Base-by-base conservation (phyloP, 2,888 invertebrate genomes). In the Tinea pellionella region DNA sequence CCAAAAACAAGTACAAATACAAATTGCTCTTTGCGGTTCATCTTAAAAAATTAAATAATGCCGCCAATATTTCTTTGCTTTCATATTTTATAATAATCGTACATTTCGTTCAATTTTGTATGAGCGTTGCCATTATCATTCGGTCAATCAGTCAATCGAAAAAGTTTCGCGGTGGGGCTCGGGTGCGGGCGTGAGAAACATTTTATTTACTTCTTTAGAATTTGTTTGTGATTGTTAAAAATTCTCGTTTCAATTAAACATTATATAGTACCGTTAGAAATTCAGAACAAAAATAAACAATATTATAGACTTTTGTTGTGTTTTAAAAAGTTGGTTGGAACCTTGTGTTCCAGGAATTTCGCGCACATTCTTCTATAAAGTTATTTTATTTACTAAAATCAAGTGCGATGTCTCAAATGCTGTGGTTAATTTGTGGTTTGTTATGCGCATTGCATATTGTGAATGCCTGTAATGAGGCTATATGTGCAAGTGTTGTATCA, bases 401-500 rank as follows among this genome's bases (percentile, higher is more conserved):
- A 12, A 37, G 37, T 37, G 37, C 37, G 65, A 87, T 87, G 86
- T 77, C 78, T 73, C 68, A 72, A 61, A 80, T 74, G 73, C 64
- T 78, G 62, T 78, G 78, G 64, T 74, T 53, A 24, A 19, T 53
- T 78, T 37, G 63, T 77, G 47, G 55, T 59, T 64, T 87, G 61
- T 61, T 84, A 62, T 75, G 79, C 66, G 67, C 78, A 59, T 72
- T 82, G 62, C 81, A 84, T 1, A 76, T 87, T 67, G 71, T 78
- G 41, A 83, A 82, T 65, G 84, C 86, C 19, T 98, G 98, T 78
- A 97, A 98, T 77, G 97, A 98, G 85, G 95, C 96, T 29, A 93
- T 97, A 61, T 98, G 98, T 85, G 98, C 96, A 18, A 96, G 96
- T 71, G 94, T 97, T 60, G 98, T 98, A 59, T 97, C 96, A 72